Base-by-base conservation (phyloP, 2,113 vertebrate species). In the Calyptommatus sinebrachiatus region DNA sequence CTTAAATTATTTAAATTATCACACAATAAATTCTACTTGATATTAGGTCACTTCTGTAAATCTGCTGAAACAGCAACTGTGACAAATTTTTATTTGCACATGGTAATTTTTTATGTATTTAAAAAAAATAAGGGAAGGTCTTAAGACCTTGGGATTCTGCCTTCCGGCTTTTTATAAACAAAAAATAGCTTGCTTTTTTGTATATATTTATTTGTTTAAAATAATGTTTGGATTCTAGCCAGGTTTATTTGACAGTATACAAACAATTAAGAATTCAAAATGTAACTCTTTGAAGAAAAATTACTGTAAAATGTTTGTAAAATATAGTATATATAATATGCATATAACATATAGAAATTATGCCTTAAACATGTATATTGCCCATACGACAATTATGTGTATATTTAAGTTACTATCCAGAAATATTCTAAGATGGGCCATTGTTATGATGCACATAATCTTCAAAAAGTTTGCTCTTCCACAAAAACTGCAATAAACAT, bases 221-320 rank as follows among this genome's bases (percentile, higher is more conserved):
- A 60, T 20, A 75, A 73, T 6, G n/a, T 60, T 83, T 53, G 21
- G 65, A 72, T 87, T 87, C 72, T 68, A 57, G 60, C 2, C 50
- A 35, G 76, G 9, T 1, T 1, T 84, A 66, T 78, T 83, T 88
- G 88, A 81, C 46, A 70, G 72, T 66, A 29, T 67, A 82, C 29
- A 79, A 87, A 79, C 63, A 75, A 73, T 73, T 71, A 74, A 65
- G 60, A 84, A 77, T 82, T 31, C 62, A 80, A 86, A 85, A 82
- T 45, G 1, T 45, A 78, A 84, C 77, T 71, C 65, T 60, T 74
- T 71, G 73, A 7, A 21, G 74, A 2, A 3, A 75, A 87, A 86
- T 35, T 82, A 61, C 29, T 89, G 79, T 89, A 80, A 83, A 68
- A 77, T 71, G 77, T 66, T 50, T 88, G 80, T 81, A 86, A 81